Conservation (phyloP, 1,140 invertebrate species). For the Aphidius gifuensis region DNA sequence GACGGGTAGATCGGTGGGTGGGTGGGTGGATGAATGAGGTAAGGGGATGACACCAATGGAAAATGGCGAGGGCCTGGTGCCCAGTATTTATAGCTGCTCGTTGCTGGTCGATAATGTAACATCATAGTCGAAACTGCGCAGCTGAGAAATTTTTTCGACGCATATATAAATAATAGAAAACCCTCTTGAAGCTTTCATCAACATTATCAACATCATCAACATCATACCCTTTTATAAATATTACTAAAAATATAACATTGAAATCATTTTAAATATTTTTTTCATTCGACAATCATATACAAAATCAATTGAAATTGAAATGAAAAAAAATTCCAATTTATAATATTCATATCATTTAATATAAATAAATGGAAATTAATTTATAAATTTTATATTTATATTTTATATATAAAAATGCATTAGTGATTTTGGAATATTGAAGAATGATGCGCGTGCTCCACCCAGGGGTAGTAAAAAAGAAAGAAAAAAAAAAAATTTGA, state of each 20-base stretch:
- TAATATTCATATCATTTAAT: no score
- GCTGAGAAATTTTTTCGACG: slow-evolving; percentile 35
- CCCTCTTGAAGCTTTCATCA: slow-evolving; percentile 1
- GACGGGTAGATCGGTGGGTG: slow-evolving; percentile 29
- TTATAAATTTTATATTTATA: no score
- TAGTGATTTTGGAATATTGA: no score
- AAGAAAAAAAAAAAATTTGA: no score
- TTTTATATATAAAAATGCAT: no score
- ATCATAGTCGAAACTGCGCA: slow-evolving; percentile 43
- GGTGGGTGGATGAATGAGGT: slow-evolving; percentile 15
- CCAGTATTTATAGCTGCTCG: slow-evolving; percentile 51
- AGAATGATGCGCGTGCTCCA: slow-evolving; percentile 12
- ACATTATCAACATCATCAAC: neutral
- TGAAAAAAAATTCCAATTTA: no score
- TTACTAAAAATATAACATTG: neutral
- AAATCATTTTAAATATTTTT: no score
- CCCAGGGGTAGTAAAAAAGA: slow-evolving; percentile 10
- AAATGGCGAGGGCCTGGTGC: slow-evolving; percentile 43
- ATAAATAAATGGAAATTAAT: no score
- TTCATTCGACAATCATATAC: no score
- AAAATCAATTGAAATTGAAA: no score
- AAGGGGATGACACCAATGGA: slow-evolving; percentile 11
- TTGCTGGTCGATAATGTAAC: slow-evolving; percentile 47
- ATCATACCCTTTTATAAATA: neutral
- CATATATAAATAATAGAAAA: neutral